These are phyloP conservation scores for Galaxias olidus DNA, from an alignment of 2,797 vertebrate species.

Conservation along the genomic window DNA sequence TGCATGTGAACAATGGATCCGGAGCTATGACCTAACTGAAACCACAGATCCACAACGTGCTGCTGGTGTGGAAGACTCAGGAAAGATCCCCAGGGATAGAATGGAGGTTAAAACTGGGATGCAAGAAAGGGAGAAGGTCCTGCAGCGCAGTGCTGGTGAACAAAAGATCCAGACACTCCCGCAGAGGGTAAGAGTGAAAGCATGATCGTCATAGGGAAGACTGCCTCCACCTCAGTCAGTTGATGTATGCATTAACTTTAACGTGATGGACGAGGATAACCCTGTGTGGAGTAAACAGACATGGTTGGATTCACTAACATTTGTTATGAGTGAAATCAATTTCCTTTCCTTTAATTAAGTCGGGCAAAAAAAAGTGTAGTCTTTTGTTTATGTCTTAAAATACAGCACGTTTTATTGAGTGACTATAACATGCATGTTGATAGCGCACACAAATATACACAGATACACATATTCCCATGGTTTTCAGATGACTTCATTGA, in stretches of 20 bases:
- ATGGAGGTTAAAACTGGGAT: constrained; percentile 38
- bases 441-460: too few species aligned
- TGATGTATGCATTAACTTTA: constrained; percentile 40
- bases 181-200: constrained; percentile 78
- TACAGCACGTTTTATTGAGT: too few species aligned
- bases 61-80: constrained; percentile 32
- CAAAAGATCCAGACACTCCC: constrained; percentile 70
- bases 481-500: constrained; percentile 5
- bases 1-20: constrained; percentile 23
- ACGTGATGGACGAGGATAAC: constrained; percentile 35
- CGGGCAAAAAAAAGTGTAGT: too few species aligned
- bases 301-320: constrained; percentile 34
- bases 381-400: too few species aligned
- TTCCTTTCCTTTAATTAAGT: too few species aligned
- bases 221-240: constrained; percentile 23
- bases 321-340: too few species aligned
- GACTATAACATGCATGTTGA: too few species aligned
- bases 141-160: constrained; percentile 53
- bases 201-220: constrained; percentile 53
- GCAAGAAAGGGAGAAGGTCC: constrained; percentile 40
- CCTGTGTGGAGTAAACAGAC: not conserved
- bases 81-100: constrained; percentile 23
- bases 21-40: constrained; percentile 14
- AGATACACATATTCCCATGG: too few species aligned
- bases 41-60: constrained; percentile 18